phyloP scores from a whole-genome alignment of 2,113 vertebrate species.

The Nannospalax galili region DNA sequence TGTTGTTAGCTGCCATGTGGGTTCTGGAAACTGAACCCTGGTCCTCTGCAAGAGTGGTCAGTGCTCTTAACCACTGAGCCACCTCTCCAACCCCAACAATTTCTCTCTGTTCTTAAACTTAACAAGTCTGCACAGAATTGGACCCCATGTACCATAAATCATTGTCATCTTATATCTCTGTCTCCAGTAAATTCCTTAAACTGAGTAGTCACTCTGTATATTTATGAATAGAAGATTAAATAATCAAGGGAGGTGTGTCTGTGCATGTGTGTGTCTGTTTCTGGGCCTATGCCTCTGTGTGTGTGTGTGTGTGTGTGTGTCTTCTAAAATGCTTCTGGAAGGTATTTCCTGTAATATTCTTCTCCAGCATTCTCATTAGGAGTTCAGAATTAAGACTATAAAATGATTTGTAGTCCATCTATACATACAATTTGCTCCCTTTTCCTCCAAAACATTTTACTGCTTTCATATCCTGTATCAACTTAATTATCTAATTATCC shows the following conservation, averaged over 20 bases:
- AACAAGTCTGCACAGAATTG: not conserved
- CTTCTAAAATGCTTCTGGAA: not conserved
- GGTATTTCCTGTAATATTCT: not conserved
- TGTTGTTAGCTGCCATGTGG: no score
- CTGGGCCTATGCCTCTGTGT: not conserved
- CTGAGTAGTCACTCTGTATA: not conserved
- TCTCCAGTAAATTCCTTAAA: not conserved
- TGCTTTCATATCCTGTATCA: not conserved
- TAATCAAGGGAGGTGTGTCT: not conserved
- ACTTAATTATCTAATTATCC: constrained; percentile 35
- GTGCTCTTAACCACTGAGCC: no score
- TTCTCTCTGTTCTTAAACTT: not conserved
- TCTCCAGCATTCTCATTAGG: constrained; percentile 9
- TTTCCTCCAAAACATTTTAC: constrained; percentile 46
- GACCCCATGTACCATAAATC: not conserved
- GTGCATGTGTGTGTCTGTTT: not conserved
- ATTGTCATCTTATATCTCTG: not conserved
- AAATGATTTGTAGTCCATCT: not conserved
- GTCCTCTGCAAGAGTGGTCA: no score
- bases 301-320: not conserved
- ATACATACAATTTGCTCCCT: not conserved
- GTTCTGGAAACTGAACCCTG: no score
- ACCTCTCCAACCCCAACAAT: not conserved
- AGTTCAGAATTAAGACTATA: not conserved
- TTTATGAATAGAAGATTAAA: not conserved